Conservation (phyloP, 2,797 vertebrate species). For the Prionace glauca region DNA sequence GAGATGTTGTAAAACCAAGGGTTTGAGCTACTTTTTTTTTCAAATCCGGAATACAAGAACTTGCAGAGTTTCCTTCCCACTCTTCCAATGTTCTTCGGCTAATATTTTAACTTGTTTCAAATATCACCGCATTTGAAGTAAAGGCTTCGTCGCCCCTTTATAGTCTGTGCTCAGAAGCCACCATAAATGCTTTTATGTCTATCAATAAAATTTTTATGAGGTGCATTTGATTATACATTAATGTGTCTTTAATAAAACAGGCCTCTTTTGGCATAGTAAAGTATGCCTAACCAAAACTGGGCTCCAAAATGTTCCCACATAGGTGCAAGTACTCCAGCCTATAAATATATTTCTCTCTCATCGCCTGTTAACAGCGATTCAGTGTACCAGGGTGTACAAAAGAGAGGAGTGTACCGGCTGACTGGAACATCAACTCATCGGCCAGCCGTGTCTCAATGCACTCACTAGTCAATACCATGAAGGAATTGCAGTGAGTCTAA, state of each 20-base stretch:
- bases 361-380: neutral
- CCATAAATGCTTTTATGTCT: constrained; percentile 86
- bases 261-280: constrained; percentile 47
- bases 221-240: constrained; percentile 97
- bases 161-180: constrained; percentile 79
- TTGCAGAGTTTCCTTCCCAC: neutral
- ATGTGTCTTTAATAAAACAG: constrained; percentile 84
- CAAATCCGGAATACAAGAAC: neutral
- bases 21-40: constrained; percentile 34
- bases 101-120: constrained; percentile 21
- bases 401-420: neutral
- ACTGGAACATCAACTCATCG: neutral
- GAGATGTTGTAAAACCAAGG: constrained; percentile 65
- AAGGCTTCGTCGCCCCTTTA: constrained; percentile 43
- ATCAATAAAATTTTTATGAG: constrained; percentile 98
- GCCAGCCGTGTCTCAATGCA: neutral
- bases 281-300: constrained; percentile 23
- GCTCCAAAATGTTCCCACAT: constrained; percentile 24
- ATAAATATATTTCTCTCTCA: neutral
- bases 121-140: constrained; percentile 20
- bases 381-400: neutral
- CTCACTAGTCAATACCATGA: neutral
- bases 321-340: neutral
- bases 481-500: neutral
- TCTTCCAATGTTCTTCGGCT: neutral